Conservation (phyloP, 2,113 vertebrate species). For the Pyrgilauda ruficollis region DNA sequence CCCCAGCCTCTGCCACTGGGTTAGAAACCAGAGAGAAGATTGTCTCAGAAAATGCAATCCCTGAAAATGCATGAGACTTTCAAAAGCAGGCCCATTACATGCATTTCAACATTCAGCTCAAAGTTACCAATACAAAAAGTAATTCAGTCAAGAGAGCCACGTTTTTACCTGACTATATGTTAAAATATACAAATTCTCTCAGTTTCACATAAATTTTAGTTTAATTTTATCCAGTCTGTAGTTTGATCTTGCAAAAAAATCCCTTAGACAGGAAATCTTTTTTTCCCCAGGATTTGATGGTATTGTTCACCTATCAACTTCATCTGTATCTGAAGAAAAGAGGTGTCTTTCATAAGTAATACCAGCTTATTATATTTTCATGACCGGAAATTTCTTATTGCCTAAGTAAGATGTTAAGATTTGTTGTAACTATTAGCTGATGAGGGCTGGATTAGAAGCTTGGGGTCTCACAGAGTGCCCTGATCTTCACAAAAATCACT, state of each 20-base stretch:
- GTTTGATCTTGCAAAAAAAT: not conserved
- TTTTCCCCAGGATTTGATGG: not conserved
- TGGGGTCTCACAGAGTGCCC: not conserved
- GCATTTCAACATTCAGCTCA: not conserved
- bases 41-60: not conserved
- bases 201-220: not conserved
- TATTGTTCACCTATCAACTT: not conserved
- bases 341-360: not conserved
- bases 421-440: not conserved
- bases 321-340: not conserved
- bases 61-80: not conserved
- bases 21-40: not conserved
- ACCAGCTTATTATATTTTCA: not conserved
- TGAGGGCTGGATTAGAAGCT: not conserved
- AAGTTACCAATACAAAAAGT: not conserved
- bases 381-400: not conserved
- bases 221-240: not conserved
- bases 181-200: not conserved
- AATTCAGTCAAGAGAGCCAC: not conserved
- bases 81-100: not conserved
- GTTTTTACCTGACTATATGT: not conserved
- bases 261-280: not conserved
- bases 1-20: accelerated
- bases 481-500: not conserved
- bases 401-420: not conserved